Evolutionary conservation across 2,888 invertebrate genomes (phyloP).

Genomic region (Drosophila buzzatii): DNA sequence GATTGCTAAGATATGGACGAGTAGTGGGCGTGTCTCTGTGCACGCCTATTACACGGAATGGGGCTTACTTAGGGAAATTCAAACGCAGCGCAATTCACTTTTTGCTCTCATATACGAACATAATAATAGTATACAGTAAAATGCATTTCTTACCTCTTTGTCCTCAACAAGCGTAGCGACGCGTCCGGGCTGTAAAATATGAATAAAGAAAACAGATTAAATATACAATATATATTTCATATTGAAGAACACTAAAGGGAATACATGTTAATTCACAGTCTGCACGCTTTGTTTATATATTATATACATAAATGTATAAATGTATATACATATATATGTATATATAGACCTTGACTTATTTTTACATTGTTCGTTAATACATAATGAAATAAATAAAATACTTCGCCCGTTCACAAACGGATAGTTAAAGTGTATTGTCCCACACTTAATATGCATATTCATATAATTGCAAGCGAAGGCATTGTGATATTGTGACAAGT

Average conservation of each 20-base stretch:
- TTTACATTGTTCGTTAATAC: constrained; percentile 24
- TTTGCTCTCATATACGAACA: constrained; percentile 15
- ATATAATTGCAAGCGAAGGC: background rate
- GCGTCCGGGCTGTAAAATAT: constrained; percentile 92
- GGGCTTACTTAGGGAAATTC: constrained; percentile 81
- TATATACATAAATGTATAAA: constrained; percentile 17
- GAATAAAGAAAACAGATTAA: constrained; percentile 40
- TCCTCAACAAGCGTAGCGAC: constrained; percentile 94
- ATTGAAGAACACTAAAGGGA: background rate
- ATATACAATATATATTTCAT: constrained; percentile 1
- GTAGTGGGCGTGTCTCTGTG: constrained; percentile 39
- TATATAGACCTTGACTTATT: constrained; percentile 61
- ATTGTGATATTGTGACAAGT: constrained; percentile 3
- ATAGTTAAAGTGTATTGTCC: background rate
- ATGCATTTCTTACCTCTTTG: constrained; percentile 88
- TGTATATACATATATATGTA: background rate
- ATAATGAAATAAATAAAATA: constrained; percentile 7
- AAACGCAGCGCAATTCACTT: constrained; percentile 49
- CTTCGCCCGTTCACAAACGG: background rate
- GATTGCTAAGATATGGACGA: constrained; percentile 81
- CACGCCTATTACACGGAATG: constrained; percentile 73
- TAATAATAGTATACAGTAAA: background rate
- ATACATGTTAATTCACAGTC: constrained; percentile 7
- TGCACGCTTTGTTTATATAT: constrained; percentile 39
- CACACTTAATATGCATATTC: background rate